A percentile compares a stretch with the other conserved stretches of the same genome.
Evolutionary conservation across 2,113 vertebrate genomes (phyloP).

Genomic region (Hippopotamus amphibius): DNA sequence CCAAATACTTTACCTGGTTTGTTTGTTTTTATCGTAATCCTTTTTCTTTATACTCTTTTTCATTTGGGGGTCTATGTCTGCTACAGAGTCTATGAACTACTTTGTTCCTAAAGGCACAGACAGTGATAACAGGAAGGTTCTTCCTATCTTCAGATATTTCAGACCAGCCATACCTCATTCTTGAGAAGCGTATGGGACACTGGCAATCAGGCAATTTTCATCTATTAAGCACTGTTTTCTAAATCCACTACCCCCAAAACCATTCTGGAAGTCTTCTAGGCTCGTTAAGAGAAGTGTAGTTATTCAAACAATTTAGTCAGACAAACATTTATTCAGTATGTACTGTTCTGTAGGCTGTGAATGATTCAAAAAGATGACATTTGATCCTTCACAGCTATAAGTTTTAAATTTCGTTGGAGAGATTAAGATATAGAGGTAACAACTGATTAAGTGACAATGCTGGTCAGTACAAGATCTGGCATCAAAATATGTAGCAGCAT

Average conservation of each 20-base stretch:
- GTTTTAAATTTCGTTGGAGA: not conserved
- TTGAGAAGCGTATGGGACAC: not conserved
- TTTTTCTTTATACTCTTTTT: not conserved
- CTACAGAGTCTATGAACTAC: not conserved
- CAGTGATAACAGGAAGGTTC: not conserved
- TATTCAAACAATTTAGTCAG: not conserved
- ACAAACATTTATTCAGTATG: not conserved
- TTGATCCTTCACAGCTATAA: not conserved
- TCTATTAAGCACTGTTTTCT: not conserved
- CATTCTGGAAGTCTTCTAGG: not conserved
- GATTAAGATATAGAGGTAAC: not conserved
- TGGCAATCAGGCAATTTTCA: not conserved
- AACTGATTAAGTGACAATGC: not conserved
- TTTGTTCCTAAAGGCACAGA: not conserved
- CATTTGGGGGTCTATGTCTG: not conserved
- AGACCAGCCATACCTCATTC: not conserved
- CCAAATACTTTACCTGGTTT: not conserved
- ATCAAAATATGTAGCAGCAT: not conserved
- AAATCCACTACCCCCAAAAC: not conserved
- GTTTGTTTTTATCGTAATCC: not conserved
- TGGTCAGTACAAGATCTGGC: not conserved
- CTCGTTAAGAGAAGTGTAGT: not conserved
- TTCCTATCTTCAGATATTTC: not conserved
- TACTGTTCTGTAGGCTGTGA: not conserved
- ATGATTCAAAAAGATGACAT: not conserved